phyloP scores from a whole-genome alignment of 2,113 vertebrate species.

The Bubalus kerabau region DNA sequence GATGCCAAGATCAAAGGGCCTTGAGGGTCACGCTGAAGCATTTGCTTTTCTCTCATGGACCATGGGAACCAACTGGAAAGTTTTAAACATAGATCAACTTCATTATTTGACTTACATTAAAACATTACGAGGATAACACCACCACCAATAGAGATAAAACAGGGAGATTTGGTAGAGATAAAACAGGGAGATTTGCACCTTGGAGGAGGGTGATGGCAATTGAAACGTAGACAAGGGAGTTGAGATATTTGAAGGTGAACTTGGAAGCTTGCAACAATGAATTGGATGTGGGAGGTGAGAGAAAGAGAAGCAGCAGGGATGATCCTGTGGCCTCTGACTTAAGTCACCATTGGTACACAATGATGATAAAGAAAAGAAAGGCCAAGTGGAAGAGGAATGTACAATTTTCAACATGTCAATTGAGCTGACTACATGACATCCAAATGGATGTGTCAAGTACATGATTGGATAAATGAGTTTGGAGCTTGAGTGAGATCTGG shows the following conservation, averaged over 20 bases:
- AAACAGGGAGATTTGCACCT: background rate
- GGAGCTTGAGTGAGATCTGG: slow-evolving; percentile 49
- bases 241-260: background rate
- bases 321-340: background rate
- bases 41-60: background rate
- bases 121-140: background rate
- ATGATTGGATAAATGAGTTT: slow-evolving; percentile 39
- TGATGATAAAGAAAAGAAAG: background rate
- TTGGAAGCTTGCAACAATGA: background rate
- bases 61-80: background rate
- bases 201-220: no score
- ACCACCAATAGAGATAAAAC: background rate
- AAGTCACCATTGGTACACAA: background rate
- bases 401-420: background rate
- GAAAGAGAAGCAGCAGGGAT: slow-evolving; percentile 6
- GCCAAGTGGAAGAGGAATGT: background rate
- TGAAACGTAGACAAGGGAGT: background rate
- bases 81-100: background rate
- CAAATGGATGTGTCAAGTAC: slow-evolving; percentile 39
- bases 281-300: background rate
- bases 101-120: background rate
- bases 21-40: background rate
- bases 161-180: background rate
- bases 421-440: background rate
- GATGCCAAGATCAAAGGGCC: background rate